phyloP scores from a whole-genome alignment of 2,797 vertebrate genomes.

The Chaetodon trifasciatus region DNA sequence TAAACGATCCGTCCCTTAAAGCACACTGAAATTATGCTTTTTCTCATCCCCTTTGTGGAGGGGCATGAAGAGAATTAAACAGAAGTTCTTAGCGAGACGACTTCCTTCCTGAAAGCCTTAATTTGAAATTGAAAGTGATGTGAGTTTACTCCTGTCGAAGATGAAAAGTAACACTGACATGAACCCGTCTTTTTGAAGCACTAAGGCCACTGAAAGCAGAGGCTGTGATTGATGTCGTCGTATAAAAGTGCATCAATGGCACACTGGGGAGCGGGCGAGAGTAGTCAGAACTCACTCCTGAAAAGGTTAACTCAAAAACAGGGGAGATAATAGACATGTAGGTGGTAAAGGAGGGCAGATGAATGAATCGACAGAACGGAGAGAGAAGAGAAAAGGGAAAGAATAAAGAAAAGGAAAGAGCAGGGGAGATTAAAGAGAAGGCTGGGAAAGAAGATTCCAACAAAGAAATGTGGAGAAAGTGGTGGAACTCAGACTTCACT shows the following conservation, averaged over 20 bases:
- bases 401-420: background rate
- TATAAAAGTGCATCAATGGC: conserved; percentile 25
- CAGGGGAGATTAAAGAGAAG: background rate
- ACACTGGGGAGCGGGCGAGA: conserved; percentile 29
- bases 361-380: background rate
- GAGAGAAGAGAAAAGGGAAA: background rate
- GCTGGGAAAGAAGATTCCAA: background rate
- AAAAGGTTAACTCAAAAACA: conserved; percentile 55
- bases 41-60: conserved; percentile 52
- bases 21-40: conserved; percentile 56
- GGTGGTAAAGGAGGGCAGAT: conserved; percentile 15
- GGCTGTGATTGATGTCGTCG: conserved; percentile 52
- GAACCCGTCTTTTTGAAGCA: conserved; percentile 39
- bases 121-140: conserved; percentile 60
- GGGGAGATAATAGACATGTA: conserved; percentile 30
- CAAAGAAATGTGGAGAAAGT: background rate
- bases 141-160: conserved; percentile 42
- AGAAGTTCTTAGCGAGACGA: conserved; percentile 33
- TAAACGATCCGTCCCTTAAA: conserved; percentile 58
- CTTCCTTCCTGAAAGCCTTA: conserved; percentile 47
- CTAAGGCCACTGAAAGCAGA: conserved; percentile 15
- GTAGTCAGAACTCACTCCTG: conserved; percentile 28
- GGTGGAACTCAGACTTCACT: conserved; percentile 1
- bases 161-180: conserved; percentile 60
- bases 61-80: conserved; percentile 38